Conservation (phyloP, 2,888 invertebrate species). For the Lasioglossum morio region DNA sequence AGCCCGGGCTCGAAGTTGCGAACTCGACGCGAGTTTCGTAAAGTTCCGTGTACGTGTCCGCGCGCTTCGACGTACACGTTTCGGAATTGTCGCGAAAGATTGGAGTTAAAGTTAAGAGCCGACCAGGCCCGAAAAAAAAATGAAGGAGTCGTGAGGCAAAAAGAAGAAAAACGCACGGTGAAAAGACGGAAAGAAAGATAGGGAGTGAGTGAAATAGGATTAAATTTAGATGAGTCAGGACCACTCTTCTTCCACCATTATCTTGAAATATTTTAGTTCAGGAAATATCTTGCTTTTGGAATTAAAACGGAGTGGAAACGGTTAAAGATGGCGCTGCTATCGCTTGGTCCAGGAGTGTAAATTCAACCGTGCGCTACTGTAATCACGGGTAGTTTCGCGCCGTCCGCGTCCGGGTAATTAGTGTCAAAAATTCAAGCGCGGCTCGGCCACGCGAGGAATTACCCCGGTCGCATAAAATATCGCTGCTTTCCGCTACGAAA, state of each 20-base stretch:
- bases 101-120: conserved; percentile 20
- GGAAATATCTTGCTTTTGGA: background rate
- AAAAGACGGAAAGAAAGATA: background rate
- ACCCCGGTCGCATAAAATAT: conserved; percentile 64
- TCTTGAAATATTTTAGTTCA: background rate
- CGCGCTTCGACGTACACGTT: conserved; percentile 22
- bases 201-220: background rate
- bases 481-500: conserved; percentile 60
- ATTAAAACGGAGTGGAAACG: background rate
- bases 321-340: background rate
- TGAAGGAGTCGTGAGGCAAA: background rate
- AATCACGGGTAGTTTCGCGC: conserved; percentile 36
- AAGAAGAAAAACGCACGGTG: background rate
- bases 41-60: conserved; percentile 26
- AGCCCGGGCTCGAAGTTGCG: conserved; percentile 12
- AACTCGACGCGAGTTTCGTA: conserved; percentile 26
- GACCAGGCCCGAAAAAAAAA: background rate
- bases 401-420: conserved; percentile 64
- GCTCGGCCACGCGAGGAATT: conserved; percentile 44
- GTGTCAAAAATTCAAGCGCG: conserved; percentile 61
- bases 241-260: too few relatives aligned
- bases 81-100: conserved; percentile 37
- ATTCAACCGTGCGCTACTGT: background rate
- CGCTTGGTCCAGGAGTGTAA: background rate
- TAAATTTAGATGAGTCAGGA: background rate